Evolutionary conservation across 2,888 invertebrate genomes (phyloP).

Genomic region (Cremastinae sp.): DNA sequence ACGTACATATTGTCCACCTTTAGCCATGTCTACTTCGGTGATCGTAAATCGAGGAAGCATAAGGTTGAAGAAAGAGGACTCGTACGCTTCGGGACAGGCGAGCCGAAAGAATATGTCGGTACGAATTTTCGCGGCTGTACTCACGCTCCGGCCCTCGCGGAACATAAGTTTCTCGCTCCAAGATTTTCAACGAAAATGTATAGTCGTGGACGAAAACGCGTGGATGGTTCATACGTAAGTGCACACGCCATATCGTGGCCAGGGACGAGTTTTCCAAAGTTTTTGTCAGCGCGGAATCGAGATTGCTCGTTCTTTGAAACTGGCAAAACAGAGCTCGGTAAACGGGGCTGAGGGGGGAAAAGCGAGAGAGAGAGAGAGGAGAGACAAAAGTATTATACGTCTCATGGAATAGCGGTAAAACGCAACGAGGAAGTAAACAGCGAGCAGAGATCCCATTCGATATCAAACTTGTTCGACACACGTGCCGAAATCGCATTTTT

Average conservation of each 20-base stretch:
- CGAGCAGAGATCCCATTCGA: constrained; percentile 51
- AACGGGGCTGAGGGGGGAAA: not conserved
- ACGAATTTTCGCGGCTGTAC: constrained; percentile 53
- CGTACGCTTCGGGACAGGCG: constrained; percentile 30
- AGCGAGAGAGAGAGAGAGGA: constrained; percentile 16
- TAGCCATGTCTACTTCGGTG: constrained; percentile 27
- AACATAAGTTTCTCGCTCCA: constrained; percentile 23
- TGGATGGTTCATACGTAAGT: constrained; percentile 21
- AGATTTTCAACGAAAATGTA: not conserved
- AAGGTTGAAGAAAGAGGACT: constrained; percentile 31
- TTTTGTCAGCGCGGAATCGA: constrained; percentile 52
- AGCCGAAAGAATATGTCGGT: constrained; percentile 58
- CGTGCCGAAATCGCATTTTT: constrained; percentile 46
- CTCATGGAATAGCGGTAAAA: constrained; percentile 48
- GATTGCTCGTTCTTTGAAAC: constrained; percentile 56
- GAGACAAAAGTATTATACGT: constrained; percentile 42
- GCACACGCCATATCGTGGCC: constrained; percentile 43
- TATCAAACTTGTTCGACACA: constrained; percentile 40
- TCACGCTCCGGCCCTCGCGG: constrained; percentile 21
- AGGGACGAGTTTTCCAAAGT: constrained; percentile 55
- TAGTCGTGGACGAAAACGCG: not conserved
- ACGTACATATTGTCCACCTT: constrained; percentile 13
- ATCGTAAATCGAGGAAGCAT: constrained; percentile 54
- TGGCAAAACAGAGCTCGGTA: constrained; percentile 14
- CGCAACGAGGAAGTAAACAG: constrained; percentile 53